Evolutionary conservation across 2,797 vertebrate species (phyloP), one percentile per base, ranked within the genome.

Genomic region (Parauchenoglanis punctatus): DNA sequence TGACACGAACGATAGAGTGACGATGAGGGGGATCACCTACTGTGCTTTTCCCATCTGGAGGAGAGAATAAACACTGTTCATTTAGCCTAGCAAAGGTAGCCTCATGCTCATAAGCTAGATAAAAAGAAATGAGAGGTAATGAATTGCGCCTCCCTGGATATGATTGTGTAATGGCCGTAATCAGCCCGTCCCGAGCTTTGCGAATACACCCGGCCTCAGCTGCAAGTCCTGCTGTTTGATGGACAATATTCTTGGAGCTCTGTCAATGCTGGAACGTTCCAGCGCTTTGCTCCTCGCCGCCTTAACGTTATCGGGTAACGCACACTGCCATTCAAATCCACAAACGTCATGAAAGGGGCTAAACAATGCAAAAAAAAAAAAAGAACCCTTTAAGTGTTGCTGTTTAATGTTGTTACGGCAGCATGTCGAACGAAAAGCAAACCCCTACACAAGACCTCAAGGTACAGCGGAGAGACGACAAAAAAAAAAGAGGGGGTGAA

Each of bases 301-400:
- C 93, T 95, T 96, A 96, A 95, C 94, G 95, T 96, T 96, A 96
- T 96, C 96, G 95, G 95, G 95, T 96, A 95, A 95, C 95, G 94
- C 96, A 96, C 95, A 95, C 96, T 94, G 94, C 94, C 94, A 94
- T 96, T 96, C 4, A 95, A 96, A 96, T 95, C 95, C 94, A 93
- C 94, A 78, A 59, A 92, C 94, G 91, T 93, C 95, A 95, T 95
- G 95, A 95, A 95, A 95, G 94, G 93, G 92, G 93, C 93, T 70
- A 94, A 91, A 96, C 96, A 96, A 96, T 95, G 93, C 90, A 54
- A 88, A 96, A 96, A 96, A 96, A 96, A 49, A 49, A 49, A 49
- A 49, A 49, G 10, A 49, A 25, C 23, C 94, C 93, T 96, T 96
- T 94, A 96, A 96, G 95, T 94, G 94, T 95, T 95, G 90, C 91